phyloP scores from a whole-genome alignment of 1,140 invertebrate species.

The Rhopalosiphum maidis region DNA sequence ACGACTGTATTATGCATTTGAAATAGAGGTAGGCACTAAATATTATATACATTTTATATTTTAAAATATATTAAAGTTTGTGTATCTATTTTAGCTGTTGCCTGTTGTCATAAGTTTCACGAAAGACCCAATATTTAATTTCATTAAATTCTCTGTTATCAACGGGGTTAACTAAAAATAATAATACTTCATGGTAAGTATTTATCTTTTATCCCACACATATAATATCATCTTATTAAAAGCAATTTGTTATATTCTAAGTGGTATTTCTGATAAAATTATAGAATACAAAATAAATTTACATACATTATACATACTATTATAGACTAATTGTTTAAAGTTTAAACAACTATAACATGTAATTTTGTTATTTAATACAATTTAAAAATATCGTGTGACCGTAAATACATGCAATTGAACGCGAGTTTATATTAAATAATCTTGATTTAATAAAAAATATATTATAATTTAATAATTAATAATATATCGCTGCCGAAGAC shows the following conservation, averaged over 20 bases:
- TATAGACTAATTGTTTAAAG: not conserved
- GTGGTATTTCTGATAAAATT: not conserved
- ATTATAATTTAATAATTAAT: not conserved
- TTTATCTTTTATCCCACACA: too few species aligned
- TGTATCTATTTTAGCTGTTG: too few species aligned
- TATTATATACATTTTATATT: too few species aligned
- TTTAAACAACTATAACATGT: not conserved
- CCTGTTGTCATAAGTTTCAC: too few species aligned
- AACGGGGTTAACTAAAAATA: too few species aligned
- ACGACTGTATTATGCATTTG: too few species aligned
- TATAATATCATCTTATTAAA: not conserved
- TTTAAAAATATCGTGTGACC: not conserved
- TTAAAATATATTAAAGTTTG: too few species aligned
- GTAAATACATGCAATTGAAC: not conserved
- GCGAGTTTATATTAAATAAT: not conserved
- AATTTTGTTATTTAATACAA: slow-evolving; percentile 7
- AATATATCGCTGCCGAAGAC: not conserved
- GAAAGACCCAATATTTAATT: too few species aligned
- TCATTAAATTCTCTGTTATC: too few species aligned
- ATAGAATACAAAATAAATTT: not conserved
- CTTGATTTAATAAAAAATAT: not conserved
- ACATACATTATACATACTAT: not conserved
- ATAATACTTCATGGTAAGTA: too few species aligned
- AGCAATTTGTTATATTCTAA: not conserved
- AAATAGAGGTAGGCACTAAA: too few species aligned